Base-by-base conservation (phyloP, 1,140 invertebrate genomes). In the Asbolus verrucosus region DNA sequence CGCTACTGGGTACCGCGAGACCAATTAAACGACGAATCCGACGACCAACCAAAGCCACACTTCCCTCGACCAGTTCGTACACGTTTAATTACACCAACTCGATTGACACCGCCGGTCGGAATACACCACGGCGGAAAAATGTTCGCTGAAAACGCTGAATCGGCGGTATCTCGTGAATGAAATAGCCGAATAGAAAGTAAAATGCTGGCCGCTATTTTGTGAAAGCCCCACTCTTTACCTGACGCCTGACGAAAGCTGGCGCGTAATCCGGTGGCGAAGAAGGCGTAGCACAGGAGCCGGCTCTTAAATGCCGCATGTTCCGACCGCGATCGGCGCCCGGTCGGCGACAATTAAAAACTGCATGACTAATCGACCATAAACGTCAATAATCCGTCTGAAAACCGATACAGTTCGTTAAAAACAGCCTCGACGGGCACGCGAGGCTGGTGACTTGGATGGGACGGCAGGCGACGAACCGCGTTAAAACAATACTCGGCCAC, bases 1-100 rank as follows among this genome's bases (percentile, higher is more conserved):
- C 21, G 74, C 74, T 75, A 75, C 74, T 73, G 74, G 74, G 72
- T 73, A 73, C 65, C 67, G 62, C 66, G 43, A 60, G 38, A 38
- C 72, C 74, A 72, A 75, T 73, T 75, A 73, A 67, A 73, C 66
- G 46, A 5, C 43, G 11, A 9, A 19, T 50, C 43, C 16, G 43
- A 21, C 43, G 30, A 67, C 59, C 60, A 67, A 59, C 30, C 50
- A 27, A 66, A 61, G 38, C 9, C 63, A 65, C 50, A 69, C 65
- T 39, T 63, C 30, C 38, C 13, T 9, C 15, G 41, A 11, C 21
- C 39, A 16, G 16, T 59, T 16, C 43, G 13, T 43, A 15, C 11
- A 50, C 9, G 61, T 38, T 33, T 39, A n/a, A 65, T 43, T 46
- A 62, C 27, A 33, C 59, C 6, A 18, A 61, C 69, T 46, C 50